These are phyloP conservation scores for Meta bourneti DNA, from an alignment of 2,888 invertebrate genomes.

Conservation along the genomic window DNA sequence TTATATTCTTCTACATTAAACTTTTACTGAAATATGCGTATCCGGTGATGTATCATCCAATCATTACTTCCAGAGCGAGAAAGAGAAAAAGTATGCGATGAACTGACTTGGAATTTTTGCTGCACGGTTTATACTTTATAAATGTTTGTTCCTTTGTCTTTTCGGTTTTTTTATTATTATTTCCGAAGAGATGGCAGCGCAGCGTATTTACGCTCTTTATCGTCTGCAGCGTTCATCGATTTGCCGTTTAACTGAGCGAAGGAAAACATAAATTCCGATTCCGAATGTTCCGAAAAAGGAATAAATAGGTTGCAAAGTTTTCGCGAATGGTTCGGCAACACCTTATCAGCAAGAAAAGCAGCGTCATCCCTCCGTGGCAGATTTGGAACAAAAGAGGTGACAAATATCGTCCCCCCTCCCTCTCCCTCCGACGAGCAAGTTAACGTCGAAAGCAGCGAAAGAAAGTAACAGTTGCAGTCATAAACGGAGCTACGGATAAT, in stretches of 20 bases:
- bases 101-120: constrained; percentile 6
- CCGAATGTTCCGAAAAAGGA: constrained; percentile 2
- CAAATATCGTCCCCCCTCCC: constrained; percentile 11
- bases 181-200: neutral
- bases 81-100: neutral
- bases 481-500: constrained; percentile 48
- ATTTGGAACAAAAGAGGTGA: constrained; percentile 26
- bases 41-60: constrained; percentile 25
- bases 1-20: constrained; percentile 24
- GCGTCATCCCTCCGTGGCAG: neutral
- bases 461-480: constrained; percentile 22
- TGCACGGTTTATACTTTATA: constrained; percentile 38
- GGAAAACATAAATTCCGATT: constrained; percentile 53
- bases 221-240: constrained; percentile 32
- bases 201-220: constrained; percentile 56
- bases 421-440: neutral
- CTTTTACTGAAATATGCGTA: constrained; percentile 14
- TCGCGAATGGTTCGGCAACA: constrained; percentile 21
- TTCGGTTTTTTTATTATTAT: constrained; percentile 5
- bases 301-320: constrained; percentile 28
- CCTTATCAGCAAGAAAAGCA: constrained; percentile 34
- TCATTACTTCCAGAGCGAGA: neutral
- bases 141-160: constrained; percentile 30
- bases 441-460: neutral
- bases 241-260: constrained; percentile 42